Conservation (phyloP, 92 coral and sea anemone genomes). For the Meandrina meandrites region DNA sequence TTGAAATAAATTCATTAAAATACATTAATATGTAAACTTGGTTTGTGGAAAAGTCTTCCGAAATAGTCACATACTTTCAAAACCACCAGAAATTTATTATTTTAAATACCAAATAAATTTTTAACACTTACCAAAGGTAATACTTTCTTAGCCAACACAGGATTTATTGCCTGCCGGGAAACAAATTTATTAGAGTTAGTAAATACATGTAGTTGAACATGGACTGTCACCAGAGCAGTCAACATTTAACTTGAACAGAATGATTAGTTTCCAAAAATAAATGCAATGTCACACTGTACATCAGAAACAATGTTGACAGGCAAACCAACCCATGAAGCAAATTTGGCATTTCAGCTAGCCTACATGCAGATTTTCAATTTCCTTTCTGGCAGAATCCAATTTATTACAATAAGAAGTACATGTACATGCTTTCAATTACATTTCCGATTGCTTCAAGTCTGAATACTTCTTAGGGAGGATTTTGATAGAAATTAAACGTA, state of each 20-base stretch:
- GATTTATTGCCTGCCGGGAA: slow-evolving; percentile 74
- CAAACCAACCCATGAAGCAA: too few relatives aligned
- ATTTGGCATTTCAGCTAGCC: too few relatives aligned
- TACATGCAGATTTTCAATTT: too few relatives aligned
- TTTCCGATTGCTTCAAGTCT: too few relatives aligned
- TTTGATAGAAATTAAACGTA: too few relatives aligned
- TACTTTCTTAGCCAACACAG: slow-evolving; percentile 80
- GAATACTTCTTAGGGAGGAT: too few relatives aligned
- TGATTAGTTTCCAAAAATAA: not conserved
- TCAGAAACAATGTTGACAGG: too few relatives aligned
- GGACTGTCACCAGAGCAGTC: not conserved
- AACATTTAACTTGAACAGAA: not conserved
- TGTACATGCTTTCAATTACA: too few relatives aligned
- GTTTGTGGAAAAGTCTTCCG: not conserved
- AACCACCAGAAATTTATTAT: not conserved
- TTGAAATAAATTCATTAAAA: not conserved
- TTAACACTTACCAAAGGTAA: slow-evolving; percentile 70
- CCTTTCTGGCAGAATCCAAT: too few relatives aligned
- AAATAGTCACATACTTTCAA: not conserved
- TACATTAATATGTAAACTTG: not conserved
- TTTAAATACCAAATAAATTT: not conserved
- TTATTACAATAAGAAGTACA: too few relatives aligned
- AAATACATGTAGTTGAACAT: not conserved
- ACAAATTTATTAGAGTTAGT: not conserved
- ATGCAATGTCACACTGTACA: too few relatives aligned